phyloP scores from a whole-genome alignment of 2,797 vertebrate genomes.

The Glyptemys insculpta region DNA sequence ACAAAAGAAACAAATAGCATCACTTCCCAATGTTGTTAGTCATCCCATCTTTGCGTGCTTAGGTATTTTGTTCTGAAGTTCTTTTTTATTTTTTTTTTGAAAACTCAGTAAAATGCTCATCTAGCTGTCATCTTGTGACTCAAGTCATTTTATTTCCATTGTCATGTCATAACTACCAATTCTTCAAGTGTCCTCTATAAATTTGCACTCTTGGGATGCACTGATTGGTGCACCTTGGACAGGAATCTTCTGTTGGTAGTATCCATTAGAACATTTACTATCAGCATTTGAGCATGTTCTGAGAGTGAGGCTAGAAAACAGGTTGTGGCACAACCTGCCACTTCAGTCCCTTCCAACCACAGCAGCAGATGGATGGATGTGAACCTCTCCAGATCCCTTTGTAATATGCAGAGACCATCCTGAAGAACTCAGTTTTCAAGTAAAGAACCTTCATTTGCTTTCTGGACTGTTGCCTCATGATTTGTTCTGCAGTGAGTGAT shows the following conservation, averaged over 20 bases:
- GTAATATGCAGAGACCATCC: neutral
- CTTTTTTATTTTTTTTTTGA: neutral
- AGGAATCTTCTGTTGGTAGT: no score
- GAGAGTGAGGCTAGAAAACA: neutral
- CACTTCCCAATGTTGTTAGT: neutral
- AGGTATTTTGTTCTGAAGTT: fast-evolving
- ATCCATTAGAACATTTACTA: neutral
- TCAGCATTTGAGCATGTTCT: neutral
- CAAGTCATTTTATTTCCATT: neutral
- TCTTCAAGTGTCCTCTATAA: no score
- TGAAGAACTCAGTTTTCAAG: neutral
- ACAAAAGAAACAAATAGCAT: neutral
- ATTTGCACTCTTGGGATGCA: no score
- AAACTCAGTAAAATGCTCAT: neutral
- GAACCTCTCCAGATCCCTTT: neutral
- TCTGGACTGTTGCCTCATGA: neutral
- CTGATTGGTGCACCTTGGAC: no score
- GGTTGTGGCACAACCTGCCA: neutral
- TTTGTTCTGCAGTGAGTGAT: neutral
- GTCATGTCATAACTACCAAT: neutral
- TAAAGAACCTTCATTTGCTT: neutral
- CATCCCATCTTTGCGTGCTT: neutral
- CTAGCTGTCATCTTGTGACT: neutral
- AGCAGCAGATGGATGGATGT: neutral
- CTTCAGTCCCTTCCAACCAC: neutral